Conservation (phyloP, 2,888 invertebrate species). For the Zaprionus bogoriensis region DNA sequence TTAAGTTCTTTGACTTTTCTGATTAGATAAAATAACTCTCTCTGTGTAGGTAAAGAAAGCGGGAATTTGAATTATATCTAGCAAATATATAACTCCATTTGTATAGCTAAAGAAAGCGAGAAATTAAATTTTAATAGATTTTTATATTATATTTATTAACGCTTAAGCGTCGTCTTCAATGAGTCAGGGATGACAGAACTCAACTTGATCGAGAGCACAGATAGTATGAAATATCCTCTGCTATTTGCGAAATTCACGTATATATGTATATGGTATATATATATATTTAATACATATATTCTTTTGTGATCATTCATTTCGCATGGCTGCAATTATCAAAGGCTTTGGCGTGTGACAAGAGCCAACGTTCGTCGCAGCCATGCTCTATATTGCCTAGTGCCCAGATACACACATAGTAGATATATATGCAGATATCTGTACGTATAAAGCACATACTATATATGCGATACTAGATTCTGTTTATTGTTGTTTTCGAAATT, state of each 20-base stretch:
- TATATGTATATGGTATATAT: neutral
- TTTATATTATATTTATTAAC: too few species aligned
- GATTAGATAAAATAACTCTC: neutral
- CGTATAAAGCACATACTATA: too few species aligned
- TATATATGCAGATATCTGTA: neutral
- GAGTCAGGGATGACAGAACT: too few species aligned
- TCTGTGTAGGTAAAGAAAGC: neutral
- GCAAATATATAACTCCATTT: too few species aligned
- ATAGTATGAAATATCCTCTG: too few species aligned
- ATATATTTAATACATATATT: neutral
- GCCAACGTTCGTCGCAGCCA: slow-evolving; percentile 19
- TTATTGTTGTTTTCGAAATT: slow-evolving; percentile 48
- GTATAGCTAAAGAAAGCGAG: too few species aligned
- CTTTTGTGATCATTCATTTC: slow-evolving; percentile 33
- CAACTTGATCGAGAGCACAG: too few species aligned
- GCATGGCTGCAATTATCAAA: slow-evolving; percentile 47
- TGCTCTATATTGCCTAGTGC: slow-evolving; percentile 2
- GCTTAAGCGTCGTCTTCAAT: too few species aligned
- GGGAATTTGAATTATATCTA: too few species aligned
- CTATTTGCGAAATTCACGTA: too few species aligned
- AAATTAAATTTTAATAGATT: too few species aligned
- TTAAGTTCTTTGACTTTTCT: neutral
- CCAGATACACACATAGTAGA: neutral
- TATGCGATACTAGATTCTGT: slow-evolving; percentile 31
- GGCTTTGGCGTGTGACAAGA: slow-evolving; percentile 52